Evolutionary conservation across 2,113 vertebrate genomes (phyloP).

Genomic region (Antechinus stuartii): DNA sequence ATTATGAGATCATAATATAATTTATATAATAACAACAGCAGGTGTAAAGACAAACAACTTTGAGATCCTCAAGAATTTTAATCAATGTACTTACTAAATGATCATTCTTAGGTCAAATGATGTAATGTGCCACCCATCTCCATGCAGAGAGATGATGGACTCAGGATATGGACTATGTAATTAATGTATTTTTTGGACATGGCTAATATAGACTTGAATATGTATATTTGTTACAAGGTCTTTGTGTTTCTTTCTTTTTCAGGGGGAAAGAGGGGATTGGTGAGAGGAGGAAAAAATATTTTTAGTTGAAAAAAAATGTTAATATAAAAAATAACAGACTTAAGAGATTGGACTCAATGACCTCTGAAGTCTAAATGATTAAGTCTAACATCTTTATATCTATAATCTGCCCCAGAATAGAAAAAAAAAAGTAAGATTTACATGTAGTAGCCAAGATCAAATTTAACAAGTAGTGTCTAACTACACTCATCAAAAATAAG

Average conservation of each 20-base stretch:
- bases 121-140: not conserved
- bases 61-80: not conserved
- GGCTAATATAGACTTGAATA: not conserved
- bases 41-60: not conserved
- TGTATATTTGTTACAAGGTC: not conserved
- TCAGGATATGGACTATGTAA: not conserved
- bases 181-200: not conserved
- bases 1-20: not conserved
- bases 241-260: not conserved
- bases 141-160: not conserved
- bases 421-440: not conserved
- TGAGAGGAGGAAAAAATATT: not conserved
- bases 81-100: not conserved
- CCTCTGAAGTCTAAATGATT: not conserved
- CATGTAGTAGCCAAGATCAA: not conserved
- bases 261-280: not conserved
- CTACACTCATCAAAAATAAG: not conserved
- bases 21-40: not conserved
- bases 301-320: not conserved
- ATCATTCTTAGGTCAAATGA: not conserved
- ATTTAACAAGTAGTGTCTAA: not conserved
- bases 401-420: not conserved
- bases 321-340: not conserved
- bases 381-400: not conserved
- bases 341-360: not conserved